Base-by-base conservation (phyloP, 2,797 vertebrate genomes). In the Alosa sapidissima region DNA sequence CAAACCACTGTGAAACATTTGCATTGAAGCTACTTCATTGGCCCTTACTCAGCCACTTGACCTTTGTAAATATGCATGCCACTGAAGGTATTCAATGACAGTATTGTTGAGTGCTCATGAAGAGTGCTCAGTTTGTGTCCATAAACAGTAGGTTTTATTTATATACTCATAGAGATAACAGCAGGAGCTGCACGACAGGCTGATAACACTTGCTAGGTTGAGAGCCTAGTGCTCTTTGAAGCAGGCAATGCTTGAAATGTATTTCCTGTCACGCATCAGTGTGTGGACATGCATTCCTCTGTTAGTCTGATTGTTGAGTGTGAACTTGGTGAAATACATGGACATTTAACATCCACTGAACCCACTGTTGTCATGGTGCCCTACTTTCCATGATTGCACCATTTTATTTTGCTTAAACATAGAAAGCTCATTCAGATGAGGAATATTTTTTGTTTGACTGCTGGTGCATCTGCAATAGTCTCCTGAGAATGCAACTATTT, bases 81-180 rank as follows among this genome's bases (percentile, higher is more conserved):
- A 75, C 14, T 75, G 68, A 45, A 36, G 33, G 65, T 5, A 78
- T 78, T 78, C 36, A 78, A 78, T 47, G 41, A 21, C 72, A 19
- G 72, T 47, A 78, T 41, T 78, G 41, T 78, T 47, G 5, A 21
- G 72, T 36, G 8, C 36, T 19, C 16, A 78, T 78, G 72, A 78
- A 47, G 36, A 58, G 51, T 81, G 33, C 10, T 60, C 58, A 65
- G 60, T 83, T 68, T 68, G n/a, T 81, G 24, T 62, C 78, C 36
- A 10, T 41, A 45, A 41, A 65, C 84, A 85, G 10, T 28, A 65
- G 58, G 36, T 88, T 85, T 60, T 90, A 68, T 91, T 91, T 88
- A 85, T 75, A 89, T 62, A 6, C 11, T 16, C 58, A 16, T 21
- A 88, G 87, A 90, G 81, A 86, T 78, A 33, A 62, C 41, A 82